Percentiles rank a stretch among this genome's conserved stretches.
Conservation (phyloP, 2,888 invertebrate species). For the Lasius fuliginosus region DNA sequence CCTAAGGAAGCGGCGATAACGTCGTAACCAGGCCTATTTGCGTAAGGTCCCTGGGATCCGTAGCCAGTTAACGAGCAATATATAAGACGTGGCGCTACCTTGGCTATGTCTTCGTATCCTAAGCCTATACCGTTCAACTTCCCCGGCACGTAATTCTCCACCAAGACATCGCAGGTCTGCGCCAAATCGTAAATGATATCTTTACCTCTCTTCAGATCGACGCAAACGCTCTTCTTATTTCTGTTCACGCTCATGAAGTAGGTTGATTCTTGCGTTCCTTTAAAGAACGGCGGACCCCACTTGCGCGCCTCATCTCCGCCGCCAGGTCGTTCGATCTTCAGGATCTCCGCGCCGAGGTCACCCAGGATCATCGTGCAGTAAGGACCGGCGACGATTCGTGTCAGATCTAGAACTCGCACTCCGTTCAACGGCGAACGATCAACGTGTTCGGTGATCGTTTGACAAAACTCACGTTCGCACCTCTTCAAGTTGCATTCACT, state of each 20-base stretch:
- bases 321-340: conserved; percentile 96
- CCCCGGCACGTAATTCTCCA: conserved; percentile 98
- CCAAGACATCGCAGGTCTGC: conserved; percentile 93
- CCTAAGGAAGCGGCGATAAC: conserved; percentile 97
- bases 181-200: conserved; percentile 91
- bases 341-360: conserved; percentile 96
- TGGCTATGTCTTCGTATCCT: conserved; percentile 92
- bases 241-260: conserved; percentile 97
- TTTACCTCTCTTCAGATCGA: conserved; percentile 93
- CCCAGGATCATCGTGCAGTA: conserved; percentile 97
- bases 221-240: conserved; percentile 97
- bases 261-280: conserved; percentile 89
- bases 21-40: conserved; percentile 96
- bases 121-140: conserved; percentile 92
- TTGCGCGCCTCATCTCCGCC: conserved; percentile 95
- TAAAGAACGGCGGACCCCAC: conserved; percentile 97
- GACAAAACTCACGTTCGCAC: conserved; percentile 36
- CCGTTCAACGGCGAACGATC: conserved; percentile 89
- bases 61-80: conserved; percentile 98
- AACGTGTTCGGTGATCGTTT: conserved; percentile 39
- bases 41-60: conserved; percentile 95
- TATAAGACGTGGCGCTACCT: conserved; percentile 92
- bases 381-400: conserved; percentile 97
- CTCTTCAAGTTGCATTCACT: conserved; percentile 4
- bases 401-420: conserved; percentile 92